Percentiles rank a stretch among this genome's conserved stretches.
These are phyloP conservation scores for Proctacanthus coquilletti DNA, from an alignment of 1,140 invertebrate species.

Conservation along the genomic window DNA sequence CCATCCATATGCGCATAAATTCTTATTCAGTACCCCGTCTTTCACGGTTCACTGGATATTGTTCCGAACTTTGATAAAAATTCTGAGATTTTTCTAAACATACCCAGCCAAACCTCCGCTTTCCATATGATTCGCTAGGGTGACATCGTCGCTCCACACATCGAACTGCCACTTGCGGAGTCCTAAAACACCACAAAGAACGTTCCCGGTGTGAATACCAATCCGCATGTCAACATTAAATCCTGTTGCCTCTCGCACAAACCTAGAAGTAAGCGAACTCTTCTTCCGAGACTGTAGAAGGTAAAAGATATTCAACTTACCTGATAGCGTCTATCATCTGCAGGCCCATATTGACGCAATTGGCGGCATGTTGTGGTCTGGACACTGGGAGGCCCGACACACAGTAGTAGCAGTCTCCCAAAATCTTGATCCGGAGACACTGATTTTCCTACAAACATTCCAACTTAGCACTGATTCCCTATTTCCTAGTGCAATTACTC, in stretches of 20 bases:
- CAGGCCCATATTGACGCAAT: slow-evolving; percentile 92
- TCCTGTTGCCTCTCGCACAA: slow-evolving; percentile 72
- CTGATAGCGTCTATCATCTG: slow-evolving; percentile 94
- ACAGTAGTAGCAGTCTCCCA: slow-evolving; percentile 94
- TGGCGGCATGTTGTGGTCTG: slow-evolving; percentile 82
- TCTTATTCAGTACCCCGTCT: too few species aligned
- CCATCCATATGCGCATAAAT: too few species aligned
- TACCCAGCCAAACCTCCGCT: slow-evolving; percentile 87
- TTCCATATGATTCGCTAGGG: slow-evolving; percentile 94
- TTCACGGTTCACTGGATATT: too few species aligned
- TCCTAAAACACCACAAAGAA: slow-evolving; percentile 91
- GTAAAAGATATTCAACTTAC: slow-evolving; percentile 35
- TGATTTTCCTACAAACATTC: slow-evolving; percentile 68
- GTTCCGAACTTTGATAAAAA: too few species aligned
- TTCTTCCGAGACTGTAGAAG: background rate
- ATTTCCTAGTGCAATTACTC: slow-evolving; percentile 15
- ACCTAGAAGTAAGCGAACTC: slow-evolving; percentile 37
- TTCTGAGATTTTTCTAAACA: too few species aligned
- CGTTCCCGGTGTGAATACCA: slow-evolving; percentile 85
- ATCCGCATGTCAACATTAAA: slow-evolving; percentile 92
- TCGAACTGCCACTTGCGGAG: slow-evolving; percentile 96
- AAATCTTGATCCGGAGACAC: slow-evolving; percentile 87
- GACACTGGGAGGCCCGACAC: slow-evolving; percentile 86
- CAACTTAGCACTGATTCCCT: background rate
- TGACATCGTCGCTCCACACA: slow-evolving; percentile 96